Evolutionary conservation across 2,113 vertebrate genomes (phyloP), one percentile per base, ranked within the genome.

Genomic region (Gallinago jamesoni): DNA sequence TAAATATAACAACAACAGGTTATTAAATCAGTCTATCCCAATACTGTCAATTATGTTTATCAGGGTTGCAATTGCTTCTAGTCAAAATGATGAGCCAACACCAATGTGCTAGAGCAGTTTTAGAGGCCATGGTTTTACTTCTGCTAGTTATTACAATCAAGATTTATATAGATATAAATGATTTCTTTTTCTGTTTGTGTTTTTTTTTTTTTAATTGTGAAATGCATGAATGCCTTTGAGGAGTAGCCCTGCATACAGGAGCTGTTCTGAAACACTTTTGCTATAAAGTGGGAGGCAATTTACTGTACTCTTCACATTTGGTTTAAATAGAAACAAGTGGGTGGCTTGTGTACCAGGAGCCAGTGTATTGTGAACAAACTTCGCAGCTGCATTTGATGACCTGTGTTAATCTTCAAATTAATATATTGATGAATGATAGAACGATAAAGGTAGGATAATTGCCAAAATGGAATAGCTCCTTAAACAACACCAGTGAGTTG

Each of bases 291-390:
- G 94, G 96, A 96, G 97, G 95, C 95, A 96, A 96, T 97, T 96
- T 92, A 90, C 95, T 97, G 93, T 94, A 67, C 94, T 92, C 77
- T 60, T 96, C 93, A 92, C 73, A 76, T 96, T 95, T 87, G 90
- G 95, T 89, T 97, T 96, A 96, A 97, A 96, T 92, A 97, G 92
- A 97, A 97, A 96, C 90, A 70, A 73, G 92, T 96, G 90, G 95
- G 96, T 93, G 90, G 95, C 68, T 93, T 97, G 94, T 97, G 90
- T 95, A 93, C 89, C 95, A n/a, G 88, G 93, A 87, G 31, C 93
- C 84, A 66, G 70, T 12, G 86, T 63, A 87, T 95, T 96, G 90
- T 96, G 95, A 90, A 79, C 93, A 96, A 96, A 95, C 92, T 96
- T 97, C 0, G 7, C 90, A 96, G 94, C 96, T 97, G 94, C 94